Evolutionary conservation across 2,888 invertebrate genomes (phyloP).

Genomic region (Stenodema calcarata): DNA sequence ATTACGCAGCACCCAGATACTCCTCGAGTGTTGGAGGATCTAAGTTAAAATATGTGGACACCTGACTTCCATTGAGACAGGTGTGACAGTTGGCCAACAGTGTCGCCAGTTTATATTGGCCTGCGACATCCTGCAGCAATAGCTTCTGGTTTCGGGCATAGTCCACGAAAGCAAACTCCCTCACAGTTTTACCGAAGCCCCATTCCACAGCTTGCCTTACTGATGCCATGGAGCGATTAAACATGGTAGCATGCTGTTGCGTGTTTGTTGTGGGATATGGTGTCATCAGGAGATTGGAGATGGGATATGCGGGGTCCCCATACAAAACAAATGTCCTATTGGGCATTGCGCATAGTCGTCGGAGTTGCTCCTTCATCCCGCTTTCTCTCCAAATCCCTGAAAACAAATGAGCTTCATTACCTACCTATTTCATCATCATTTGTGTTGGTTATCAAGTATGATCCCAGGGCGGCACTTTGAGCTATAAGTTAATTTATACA

Average conservation of each 20-base stretch:
- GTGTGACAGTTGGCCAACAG: conserved; percentile 3
- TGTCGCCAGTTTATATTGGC: too few species aligned
- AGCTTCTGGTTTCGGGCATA: not conserved
- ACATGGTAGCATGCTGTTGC: not conserved
- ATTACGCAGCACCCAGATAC: not conserved
- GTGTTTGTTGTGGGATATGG: not conserved
- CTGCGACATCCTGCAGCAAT: not conserved
- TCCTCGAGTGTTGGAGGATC: conserved; percentile 8
- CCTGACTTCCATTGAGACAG: conserved; percentile 8
- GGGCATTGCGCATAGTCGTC: too few species aligned
- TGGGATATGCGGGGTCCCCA: conserved; percentile 8
- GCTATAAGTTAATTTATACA: too few species aligned
- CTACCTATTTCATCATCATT: too few species aligned
- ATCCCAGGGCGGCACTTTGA: too few species aligned
- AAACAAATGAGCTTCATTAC: too few species aligned
- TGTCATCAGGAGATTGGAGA: not conserved
- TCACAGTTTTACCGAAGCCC: not conserved
- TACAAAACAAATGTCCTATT: conserved; percentile 7
- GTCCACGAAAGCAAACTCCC: not conserved
- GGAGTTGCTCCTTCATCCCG: too few species aligned
- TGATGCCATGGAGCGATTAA: not conserved
- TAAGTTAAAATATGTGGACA: not conserved
- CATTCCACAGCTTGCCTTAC: conserved; percentile 9
- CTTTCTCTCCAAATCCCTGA: too few species aligned
- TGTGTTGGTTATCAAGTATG: too few species aligned